Conservation (phyloP, 2,113 vertebrate species). For the Nycticorax nycticorax region DNA sequence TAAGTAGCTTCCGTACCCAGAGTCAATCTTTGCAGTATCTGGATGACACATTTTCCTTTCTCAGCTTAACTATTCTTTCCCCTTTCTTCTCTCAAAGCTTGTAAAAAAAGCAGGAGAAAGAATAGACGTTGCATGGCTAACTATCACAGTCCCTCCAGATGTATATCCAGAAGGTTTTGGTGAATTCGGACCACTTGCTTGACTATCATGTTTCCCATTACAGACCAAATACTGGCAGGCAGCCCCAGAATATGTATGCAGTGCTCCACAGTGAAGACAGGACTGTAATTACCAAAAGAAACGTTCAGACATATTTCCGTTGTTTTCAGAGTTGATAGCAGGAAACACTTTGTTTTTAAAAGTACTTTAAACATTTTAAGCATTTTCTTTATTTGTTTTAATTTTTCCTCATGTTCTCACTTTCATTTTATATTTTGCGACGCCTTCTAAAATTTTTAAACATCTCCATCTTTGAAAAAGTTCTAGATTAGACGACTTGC, state of each 20-base stretch:
- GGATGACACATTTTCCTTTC: background rate
- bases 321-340: background rate
- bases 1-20: background rate
- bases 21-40: background rate
- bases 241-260: background rate
- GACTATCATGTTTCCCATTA: background rate
- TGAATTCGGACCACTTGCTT: background rate
- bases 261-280: background rate
- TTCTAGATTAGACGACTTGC: background rate
- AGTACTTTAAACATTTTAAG: background rate
- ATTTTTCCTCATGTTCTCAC: background rate
- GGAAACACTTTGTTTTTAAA: background rate
- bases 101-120: background rate
- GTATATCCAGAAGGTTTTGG: background rate
- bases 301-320: background rate
- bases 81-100: background rate
- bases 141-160: background rate
- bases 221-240: background rate
- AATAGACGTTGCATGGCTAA: background rate
- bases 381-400: background rate
- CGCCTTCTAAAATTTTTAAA: background rate
- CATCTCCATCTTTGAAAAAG: background rate
- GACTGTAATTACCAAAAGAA: background rate
- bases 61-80: background rate
- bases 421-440: background rate